Base-by-base conservation (phyloP, 2,797 vertebrate species). In the Dendrocincla tyrannina region DNA sequence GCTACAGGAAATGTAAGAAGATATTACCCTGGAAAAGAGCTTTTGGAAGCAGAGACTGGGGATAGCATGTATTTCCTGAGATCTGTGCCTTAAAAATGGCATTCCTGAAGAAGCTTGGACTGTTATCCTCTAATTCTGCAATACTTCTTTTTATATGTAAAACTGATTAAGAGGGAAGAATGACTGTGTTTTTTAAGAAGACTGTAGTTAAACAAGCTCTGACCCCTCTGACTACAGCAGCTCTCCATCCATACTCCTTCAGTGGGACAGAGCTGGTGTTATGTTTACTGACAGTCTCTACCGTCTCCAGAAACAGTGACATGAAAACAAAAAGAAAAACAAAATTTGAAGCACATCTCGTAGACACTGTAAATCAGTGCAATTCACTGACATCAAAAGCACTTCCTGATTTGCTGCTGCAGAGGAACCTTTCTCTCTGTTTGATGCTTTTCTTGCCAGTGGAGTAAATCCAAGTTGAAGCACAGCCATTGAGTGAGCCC, bases 191-290 rank as follows among this genome's bases (percentile, higher is more conserved):
- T 91, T 87, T 67, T 18, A 32, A 89, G 52, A 85, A 77, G 9
- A 32, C 28, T 70, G 72, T 10, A 52, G 52, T 46, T 79, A 59
- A 82, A 73, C 30, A 70, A 84, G 14, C 17, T 78, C 6, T 9
- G 64, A 80, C 24, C 15, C 7, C 53, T 74, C 49, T 60, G 30
- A 62, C 46, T 62, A 44, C 37, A 79, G 39, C 59, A 81, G 32
- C 28, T 77, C n/a, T 58, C 20, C 0, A 0, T 42, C 20, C 0
- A 0, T 46, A 64, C 2, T 55, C 14, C 23, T 69, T 30, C 75
- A 83, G 41, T 30, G 42, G 67, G 22, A 64, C 49, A 58, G 56
- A 68, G 14, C 19, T 76, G n/a, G 10, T 50, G 13, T 68, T 78
- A 46, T 19, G 3, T 75, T 89, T 80, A 28, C 41, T 78, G 44